These are phyloP conservation scores for Polia nebulosa DNA, from an alignment of 2,888 invertebrate genomes.

Conservation along the genomic window DNA sequence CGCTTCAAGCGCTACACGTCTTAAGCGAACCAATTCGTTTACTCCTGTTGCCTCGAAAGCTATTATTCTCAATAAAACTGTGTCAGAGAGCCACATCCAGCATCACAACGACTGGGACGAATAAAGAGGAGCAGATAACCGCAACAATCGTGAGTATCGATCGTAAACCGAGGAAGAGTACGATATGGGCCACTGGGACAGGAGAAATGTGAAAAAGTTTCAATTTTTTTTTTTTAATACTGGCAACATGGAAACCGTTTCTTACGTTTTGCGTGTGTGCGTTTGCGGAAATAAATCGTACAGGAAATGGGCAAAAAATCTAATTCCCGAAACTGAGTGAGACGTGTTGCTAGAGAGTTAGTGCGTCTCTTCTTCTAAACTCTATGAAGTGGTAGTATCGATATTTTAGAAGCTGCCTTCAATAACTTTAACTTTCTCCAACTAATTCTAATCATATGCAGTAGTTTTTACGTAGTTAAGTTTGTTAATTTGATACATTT, in stretches of 20 bases:
- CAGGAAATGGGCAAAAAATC: background rate
- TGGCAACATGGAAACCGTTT: constrained; percentile 4
- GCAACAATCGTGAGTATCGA: constrained; percentile 44
- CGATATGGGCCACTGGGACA: constrained; percentile 44
- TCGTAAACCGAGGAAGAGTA: constrained; percentile 17
- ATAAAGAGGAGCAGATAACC: constrained; percentile 48
- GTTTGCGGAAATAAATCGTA: constrained; percentile 1
- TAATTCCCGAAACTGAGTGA: background rate
- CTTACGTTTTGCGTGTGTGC: background rate
- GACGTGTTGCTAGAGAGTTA: background rate
- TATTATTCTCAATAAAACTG: constrained; percentile 43
- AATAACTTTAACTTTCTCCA: too few species aligned
- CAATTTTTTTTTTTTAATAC: constrained; percentile 26
- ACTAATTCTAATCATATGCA: too few species aligned
- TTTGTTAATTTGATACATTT: too few species aligned
- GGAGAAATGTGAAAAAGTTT: constrained; percentile 8
- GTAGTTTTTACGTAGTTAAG: too few species aligned
- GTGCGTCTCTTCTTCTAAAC: background rate
- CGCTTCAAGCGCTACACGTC: background rate
- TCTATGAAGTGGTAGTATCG: too few species aligned
- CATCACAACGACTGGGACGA: constrained; percentile 19
- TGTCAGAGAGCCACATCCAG: constrained; percentile 40
- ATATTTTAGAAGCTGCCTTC: too few species aligned
- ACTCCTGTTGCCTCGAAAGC: constrained; percentile 2
- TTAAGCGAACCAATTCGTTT: constrained; percentile 17